A percentile compares a stretch with the other conserved stretches of the same genome.
phyloP scores from a whole-genome alignment of 30 jellyfish, hydroid and myxozoan genomes.

The Sanderia malayensis region DNA sequence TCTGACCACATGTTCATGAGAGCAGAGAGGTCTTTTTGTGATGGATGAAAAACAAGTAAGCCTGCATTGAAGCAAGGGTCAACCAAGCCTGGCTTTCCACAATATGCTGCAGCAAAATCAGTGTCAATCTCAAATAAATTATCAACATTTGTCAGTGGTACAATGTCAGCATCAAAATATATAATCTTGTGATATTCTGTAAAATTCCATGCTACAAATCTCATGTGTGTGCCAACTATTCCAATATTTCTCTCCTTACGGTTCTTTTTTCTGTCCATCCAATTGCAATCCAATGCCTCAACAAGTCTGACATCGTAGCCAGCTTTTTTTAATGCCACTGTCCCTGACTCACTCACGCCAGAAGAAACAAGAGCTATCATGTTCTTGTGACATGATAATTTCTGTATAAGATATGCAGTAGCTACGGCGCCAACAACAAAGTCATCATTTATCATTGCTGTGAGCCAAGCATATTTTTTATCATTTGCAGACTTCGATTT shows the following conservation, averaged over 20 bases:
- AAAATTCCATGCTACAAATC: slow-evolving; percentile 96
- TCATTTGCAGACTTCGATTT: slow-evolving; percentile 12
- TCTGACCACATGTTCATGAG: slow-evolving; percentile 92
- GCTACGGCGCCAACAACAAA: slow-evolving; percentile 90
- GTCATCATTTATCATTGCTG: slow-evolving; percentile 97
- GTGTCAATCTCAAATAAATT: slow-evolving; percentile 83
- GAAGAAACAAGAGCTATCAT: slow-evolving; percentile 90
- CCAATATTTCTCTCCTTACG: slow-evolving; percentile 84
- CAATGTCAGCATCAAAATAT: slow-evolving; percentile 88
- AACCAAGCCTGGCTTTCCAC: slow-evolving; percentile 92
- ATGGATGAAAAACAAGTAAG: slow-evolving; percentile 73
- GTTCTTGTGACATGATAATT: slow-evolving; percentile 81
- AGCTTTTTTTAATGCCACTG: slow-evolving; percentile 65
- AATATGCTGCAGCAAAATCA: slow-evolving; percentile 89
- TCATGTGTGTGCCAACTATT: slow-evolving; percentile 94
- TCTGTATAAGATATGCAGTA: slow-evolving; percentile 59
- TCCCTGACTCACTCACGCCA: slow-evolving; percentile 73
- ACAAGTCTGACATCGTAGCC: slow-evolving; percentile 93
- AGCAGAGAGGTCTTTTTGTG: slow-evolving; percentile 43
- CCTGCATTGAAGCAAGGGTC: slow-evolving; percentile 99
- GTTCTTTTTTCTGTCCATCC: slow-evolving; percentile 96
- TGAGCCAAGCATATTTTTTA: slow-evolving; percentile 68
- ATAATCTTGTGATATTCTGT: slow-evolving; percentile 64
- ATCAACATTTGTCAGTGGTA: slow-evolving; percentile 82
- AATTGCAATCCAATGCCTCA: slow-evolving; percentile 90